A percentile compares a stretch with the other conserved stretches of the same genome.
These are phyloP conservation scores for Peromyscus melanophrys DNA, from an alignment of 2,797 vertebrate genomes.

Conservation along the genomic window DNA sequence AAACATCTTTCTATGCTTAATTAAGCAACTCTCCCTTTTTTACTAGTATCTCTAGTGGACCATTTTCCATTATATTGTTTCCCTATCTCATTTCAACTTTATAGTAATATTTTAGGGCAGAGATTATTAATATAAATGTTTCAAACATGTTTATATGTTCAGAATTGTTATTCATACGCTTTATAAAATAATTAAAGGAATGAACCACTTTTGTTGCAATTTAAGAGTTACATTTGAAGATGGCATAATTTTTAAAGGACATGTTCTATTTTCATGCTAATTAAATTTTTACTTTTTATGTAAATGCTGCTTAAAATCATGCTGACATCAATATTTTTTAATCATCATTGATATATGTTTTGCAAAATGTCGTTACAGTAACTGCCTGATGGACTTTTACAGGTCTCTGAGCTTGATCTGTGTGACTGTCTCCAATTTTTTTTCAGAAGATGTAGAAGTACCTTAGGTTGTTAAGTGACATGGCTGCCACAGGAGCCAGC, in stretches of 20 bases:
- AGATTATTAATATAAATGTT: background rate
- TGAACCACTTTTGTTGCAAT: background rate
- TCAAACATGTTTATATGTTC: background rate
- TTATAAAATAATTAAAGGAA: background rate
- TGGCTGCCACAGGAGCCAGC: background rate
- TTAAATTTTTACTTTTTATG: background rate
- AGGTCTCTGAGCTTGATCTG: background rate
- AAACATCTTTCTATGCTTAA: no score
- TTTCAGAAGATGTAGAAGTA: no score
- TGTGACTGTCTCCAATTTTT: background rate
- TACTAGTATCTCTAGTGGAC: background rate
- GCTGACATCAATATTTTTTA: background rate
- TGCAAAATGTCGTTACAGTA: background rate
- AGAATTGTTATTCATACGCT: background rate
- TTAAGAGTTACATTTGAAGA: background rate
- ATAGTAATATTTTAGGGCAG: background rate
- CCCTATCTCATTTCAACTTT: background rate
- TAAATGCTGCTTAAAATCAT: background rate
- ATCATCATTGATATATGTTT: background rate
- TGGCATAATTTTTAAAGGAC: background rate
- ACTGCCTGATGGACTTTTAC: background rate
- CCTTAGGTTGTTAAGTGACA: background rate
- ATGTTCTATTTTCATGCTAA: background rate
- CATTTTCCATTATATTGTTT: background rate
- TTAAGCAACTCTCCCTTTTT: background rate